Evolutionary conservation across 2,113 vertebrate genomes (phyloP), one percentile per base, ranked within the genome.

Genomic region (Brachyhypopomus gauderio): DNA sequence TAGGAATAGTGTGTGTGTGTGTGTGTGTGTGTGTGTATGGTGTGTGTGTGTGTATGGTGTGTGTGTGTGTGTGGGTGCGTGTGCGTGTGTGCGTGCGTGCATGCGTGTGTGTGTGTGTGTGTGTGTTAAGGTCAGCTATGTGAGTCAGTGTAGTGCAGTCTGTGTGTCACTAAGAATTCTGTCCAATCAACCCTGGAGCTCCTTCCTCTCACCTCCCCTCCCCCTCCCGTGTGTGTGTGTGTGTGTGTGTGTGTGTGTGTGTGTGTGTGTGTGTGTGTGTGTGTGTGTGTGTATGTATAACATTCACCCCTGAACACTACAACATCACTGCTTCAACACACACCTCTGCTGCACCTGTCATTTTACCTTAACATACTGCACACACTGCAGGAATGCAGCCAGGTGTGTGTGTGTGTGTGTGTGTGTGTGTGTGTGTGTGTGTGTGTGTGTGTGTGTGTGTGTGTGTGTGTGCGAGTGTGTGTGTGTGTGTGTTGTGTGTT

Each of bases 131-230:
- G 63, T 45, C 8, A 48, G 41, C 48, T 12, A 48, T 38, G 52
- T 78, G 77, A 78, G 63, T 78, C 77, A 78, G 5, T 23, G 12
- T 58, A n/a, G 52, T 38, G 38, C 30, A 19, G 77, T 70, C 77
- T 38, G 64, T 58, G 64, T 78, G 27, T 78, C 63, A 78, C 64
- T 22, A 4, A 1, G 7, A 17, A n/a, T 58, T 9, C 62, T 23
- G 41, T 16, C 25, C 22, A 22, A 66, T 27, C 63, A 64, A 3
- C 9, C 25, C 9, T 58, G 4, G 7, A 12, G 16, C 3, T 4
- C 56, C 58, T 60, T 2, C 30, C 1, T 30, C 1, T 6, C 14
- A 2, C 23, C 3, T 63, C 22, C 11, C 6, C 36, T n/a, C n/a
- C n/a, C n/a, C n/a, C n/a, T n/a, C n/a, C n/a, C n/a, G n/a, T n/a